Evolutionary conservation across 2,797 vertebrate genomes (phyloP).

Genomic region (Hypotaenidia philippensis): DNA sequence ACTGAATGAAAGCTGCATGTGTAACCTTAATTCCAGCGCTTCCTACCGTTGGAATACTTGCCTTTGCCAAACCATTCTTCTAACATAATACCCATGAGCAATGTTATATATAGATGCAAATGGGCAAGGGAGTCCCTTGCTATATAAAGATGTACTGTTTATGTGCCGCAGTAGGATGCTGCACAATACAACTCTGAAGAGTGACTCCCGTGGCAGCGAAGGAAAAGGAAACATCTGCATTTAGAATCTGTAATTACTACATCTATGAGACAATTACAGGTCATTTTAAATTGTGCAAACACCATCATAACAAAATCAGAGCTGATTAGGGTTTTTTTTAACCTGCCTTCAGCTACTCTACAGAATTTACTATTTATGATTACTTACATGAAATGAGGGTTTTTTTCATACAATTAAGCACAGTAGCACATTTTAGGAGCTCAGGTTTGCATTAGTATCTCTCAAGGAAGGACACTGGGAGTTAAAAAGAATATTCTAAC

Average conservation of each 20-base stretch:
- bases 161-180: slow-evolving; percentile 46
- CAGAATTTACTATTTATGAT: not conserved
- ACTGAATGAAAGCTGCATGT: not conserved
- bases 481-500: not conserved
- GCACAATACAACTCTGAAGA: slow-evolving; percentile 32
- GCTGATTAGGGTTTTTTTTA: not conserved
- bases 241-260: slow-evolving; percentile 22
- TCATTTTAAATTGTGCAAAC: slow-evolving; percentile 17
- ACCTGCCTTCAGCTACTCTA: not conserved
- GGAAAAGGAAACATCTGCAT: slow-evolving; percentile 77
- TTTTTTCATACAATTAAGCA: not conserved
- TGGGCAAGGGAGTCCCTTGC: slow-evolving; percentile 32
- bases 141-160: slow-evolving; percentile 49
- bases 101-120: slow-evolving; percentile 9
- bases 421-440: not conserved
- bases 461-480: not conserved
- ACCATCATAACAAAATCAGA: not conserved
- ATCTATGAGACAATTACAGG: slow-evolving; percentile 53
- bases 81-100: not conserved
- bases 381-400: not conserved
- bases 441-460: not conserved
- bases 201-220: slow-evolving; percentile 12
- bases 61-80: slow-evolving; percentile 37
- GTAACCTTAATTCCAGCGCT: not conserved
- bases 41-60: not conserved